phyloP scores from a whole-genome alignment of 2,113 vertebrate species.

The Lepisosteus oculatus region DNA sequence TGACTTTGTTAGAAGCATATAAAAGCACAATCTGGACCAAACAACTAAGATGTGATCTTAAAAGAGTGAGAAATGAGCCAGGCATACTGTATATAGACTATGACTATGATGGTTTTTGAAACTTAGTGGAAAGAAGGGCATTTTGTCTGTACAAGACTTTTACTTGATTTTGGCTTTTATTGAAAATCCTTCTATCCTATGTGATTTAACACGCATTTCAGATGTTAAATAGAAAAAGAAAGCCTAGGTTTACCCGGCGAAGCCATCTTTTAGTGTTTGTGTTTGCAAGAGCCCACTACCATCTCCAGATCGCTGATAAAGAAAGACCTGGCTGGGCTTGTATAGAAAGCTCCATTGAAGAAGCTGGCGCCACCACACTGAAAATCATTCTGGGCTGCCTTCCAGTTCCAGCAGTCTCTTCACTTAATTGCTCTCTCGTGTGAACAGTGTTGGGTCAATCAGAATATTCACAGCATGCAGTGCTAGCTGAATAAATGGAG shows the following conservation, averaged over 20 bases:
- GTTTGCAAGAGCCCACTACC: not conserved
- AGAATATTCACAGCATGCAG: slow-evolving; percentile 4
- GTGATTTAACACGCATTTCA: not conserved
- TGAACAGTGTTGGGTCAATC: slow-evolving; percentile 4
- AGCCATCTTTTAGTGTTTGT: not conserved
- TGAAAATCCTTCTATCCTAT: not conserved
- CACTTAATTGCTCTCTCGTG: slow-evolving; percentile 14
- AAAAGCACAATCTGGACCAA: not conserved
- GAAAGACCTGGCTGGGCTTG: not conserved
- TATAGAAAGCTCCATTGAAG: not conserved
- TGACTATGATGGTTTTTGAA: not conserved
- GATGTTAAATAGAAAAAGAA: not conserved
- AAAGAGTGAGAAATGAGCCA: not conserved
- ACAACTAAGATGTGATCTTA: not conserved
- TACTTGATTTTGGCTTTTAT: not conserved
- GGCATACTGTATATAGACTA: not conserved
- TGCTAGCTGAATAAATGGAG: not conserved
- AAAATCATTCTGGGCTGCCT: slow-evolving; percentile 11
- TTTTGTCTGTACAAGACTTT: not conserved
- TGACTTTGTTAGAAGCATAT: not conserved
- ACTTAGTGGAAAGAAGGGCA: no score
- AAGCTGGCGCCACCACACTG: not conserved
- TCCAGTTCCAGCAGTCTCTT: slow-evolving; percentile 1
- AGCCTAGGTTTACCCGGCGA: not conserved
- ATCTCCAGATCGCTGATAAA: not conserved